These are phyloP conservation scores for Resseliella maxima DNA, from an alignment of 2,888 invertebrate species.

Conservation along the genomic window DNA sequence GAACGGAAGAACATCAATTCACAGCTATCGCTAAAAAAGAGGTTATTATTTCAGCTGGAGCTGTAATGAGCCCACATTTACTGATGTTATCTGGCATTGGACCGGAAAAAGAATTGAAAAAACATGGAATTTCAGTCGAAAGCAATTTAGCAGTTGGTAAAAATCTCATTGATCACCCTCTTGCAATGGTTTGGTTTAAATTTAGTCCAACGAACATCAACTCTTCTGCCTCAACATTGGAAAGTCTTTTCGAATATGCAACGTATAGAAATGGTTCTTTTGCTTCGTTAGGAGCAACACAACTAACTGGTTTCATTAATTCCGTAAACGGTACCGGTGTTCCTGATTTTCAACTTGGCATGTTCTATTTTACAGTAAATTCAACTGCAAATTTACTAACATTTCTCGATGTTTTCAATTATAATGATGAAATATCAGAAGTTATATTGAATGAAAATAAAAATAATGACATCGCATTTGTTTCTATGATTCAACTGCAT, in stretches of 20 bases:
- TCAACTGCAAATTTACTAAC: slow-evolving; percentile 60
- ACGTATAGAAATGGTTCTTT: not conserved
- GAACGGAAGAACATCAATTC: slow-evolving; percentile 63
- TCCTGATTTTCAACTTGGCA: slow-evolving; percentile 72
- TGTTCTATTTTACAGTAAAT: slow-evolving; percentile 60
- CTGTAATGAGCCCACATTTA: slow-evolving; percentile 83
- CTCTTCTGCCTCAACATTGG: not conserved
- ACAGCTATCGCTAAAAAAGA: slow-evolving; percentile 72
- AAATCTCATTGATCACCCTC: slow-evolving; percentile 49
- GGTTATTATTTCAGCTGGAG: slow-evolving; percentile 81
- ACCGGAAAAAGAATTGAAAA: slow-evolving; percentile 72
- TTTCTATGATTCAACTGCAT: slow-evolving; percentile 20
- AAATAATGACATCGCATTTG: slow-evolving; percentile 62
- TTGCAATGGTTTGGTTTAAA: not conserved
- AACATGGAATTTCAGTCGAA: slow-evolving; percentile 60
- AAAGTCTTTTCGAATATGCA: not conserved
- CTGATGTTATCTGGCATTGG: slow-evolving; percentile 86
- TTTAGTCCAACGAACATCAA: not conserved
- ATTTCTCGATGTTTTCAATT: slow-evolving; percentile 62
- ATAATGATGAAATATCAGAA: slow-evolving; percentile 63
- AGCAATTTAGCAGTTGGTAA: slow-evolving; percentile 56
- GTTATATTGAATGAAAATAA: slow-evolving; percentile 64
- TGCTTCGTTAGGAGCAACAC: not conserved
- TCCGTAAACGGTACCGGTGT: slow-evolving; percentile 68
- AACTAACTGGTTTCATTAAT: slow-evolving; percentile 69